phyloP scores from a whole-genome alignment of 2,113 vertebrate species.

The Centrocercus urophasianus region DNA sequence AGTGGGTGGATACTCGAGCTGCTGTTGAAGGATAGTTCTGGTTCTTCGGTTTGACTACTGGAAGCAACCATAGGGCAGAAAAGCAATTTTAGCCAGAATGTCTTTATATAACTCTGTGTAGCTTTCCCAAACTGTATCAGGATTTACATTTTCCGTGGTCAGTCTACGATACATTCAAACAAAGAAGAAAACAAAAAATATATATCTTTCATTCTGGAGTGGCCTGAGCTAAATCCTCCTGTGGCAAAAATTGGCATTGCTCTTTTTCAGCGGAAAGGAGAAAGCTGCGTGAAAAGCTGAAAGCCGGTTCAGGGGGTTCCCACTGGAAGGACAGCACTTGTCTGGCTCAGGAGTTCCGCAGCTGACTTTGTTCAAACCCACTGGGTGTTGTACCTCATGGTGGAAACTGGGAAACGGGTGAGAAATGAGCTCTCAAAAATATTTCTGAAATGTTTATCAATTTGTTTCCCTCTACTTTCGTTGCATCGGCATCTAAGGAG shows the following conservation, averaged over 20 bases:
- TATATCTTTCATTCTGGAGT: background rate
- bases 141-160: background rate
- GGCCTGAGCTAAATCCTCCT: background rate
- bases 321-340: background rate
- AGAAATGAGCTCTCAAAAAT: background rate
- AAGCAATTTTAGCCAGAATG: background rate
- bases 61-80: background rate
- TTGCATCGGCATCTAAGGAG: constrained; percentile 50
- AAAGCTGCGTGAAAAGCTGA: background rate
- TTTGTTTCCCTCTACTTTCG: constrained; percentile 12
- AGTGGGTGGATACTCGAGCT: constrained; percentile 70
- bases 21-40: constrained; percentile 63
- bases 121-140: background rate
- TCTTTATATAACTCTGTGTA: background rate
- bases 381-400: background rate
- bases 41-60: background rate
- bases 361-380: background rate
- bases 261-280: background rate
- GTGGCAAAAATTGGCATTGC: background rate
- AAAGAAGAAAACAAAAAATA: background rate
- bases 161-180: background rate
- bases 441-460: constrained; percentile 21
- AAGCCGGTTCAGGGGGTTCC: background rate
- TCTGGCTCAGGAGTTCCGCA: background rate
- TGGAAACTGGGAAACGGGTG: background rate